Evolutionary conservation across 2,797 vertebrate genomes (phyloP).

Genomic region (Enteromius unitaeniatus): DNA sequence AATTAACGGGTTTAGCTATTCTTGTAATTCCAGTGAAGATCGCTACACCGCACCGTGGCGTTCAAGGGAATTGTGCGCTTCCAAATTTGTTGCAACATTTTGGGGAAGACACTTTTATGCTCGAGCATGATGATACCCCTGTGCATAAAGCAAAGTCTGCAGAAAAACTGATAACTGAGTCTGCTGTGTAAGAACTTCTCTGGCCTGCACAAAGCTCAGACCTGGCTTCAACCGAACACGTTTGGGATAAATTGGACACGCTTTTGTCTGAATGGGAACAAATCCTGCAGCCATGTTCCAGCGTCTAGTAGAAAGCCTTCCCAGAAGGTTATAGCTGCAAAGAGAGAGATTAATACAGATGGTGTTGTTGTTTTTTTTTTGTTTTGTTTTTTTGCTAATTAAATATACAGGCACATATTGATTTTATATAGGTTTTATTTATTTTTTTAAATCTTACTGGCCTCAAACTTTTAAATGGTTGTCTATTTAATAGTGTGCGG

Average conservation of each 20-base stretch:
- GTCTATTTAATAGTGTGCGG: not conserved
- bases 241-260: constrained; percentile 17
- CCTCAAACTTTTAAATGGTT: constrained; percentile 1
- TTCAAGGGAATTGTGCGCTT: not conserved
- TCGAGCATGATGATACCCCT: not conserved
- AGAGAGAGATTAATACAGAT: not conserved
- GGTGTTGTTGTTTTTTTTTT: not conserved
- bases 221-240: constrained; percentile 3
- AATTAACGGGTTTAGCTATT: constrained; percentile 10
- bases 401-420: not conserved
- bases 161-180: constrained; percentile 1
- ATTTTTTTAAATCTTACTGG: not conserved
- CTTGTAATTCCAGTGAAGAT: constrained; percentile 3
- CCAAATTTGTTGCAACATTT: not conserved
- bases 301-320: not conserved
- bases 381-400: not conserved
- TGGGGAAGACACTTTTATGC: not conserved
- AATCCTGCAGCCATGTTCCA: constrained; percentile 4
- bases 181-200: constrained; percentile 8
- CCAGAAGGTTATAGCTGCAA: not conserved
- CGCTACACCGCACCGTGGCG: not conserved
- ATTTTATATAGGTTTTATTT: not conserved
- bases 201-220: not conserved
- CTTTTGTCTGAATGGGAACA: constrained; percentile 24
- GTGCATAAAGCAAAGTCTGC: not conserved